Base-by-base conservation (phyloP, 2,113 vertebrate species). In the Camelus bactrianus region DNA sequence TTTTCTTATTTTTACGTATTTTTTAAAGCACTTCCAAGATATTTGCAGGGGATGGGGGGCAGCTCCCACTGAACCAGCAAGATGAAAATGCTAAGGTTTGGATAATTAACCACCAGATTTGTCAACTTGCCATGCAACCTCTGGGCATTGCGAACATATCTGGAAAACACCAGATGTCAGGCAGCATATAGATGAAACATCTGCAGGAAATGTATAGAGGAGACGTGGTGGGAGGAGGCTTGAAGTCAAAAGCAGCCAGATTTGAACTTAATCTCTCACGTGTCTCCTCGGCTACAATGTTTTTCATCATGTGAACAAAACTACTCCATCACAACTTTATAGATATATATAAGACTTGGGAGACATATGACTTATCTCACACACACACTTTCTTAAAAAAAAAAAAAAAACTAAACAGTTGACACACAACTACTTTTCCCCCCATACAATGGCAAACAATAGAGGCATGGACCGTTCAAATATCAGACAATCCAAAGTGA, bases 81-180 rank as follows among this genome's bases (percentile, higher is more conserved):
- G 19, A 54, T 42, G 75, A 92, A 91, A 94, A 89, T 42, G 52
- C 52, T 79, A 89, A 94, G 58, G 86, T 89, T 38, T 65, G 89
- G 56, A 12, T 64, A 87, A 87, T 89, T 84, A 96, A 56, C 42
- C 50, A 93, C 22, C 69, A 75, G 64, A 28, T 58, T 95, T 79
- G 24, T 75, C 6, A 69, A 84, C 85, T 83, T 90, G 88, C 54
- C 67, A 65, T 15, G 35, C 79, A 69, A 89, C 70, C 64, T 73
- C 58, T 87, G 92, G 89, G 50, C 28, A 85, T 64, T 73, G 46
- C 50, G 65, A 76, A 95, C 50, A 75, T 16, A 42, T 50, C 62
- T 81, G 73, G 72, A 54, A 96, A 89, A 91, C 8, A 52, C 35
- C 87, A 95, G 79, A 60, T 91, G 82, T 50, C 79, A 80, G 56